Evolutionary conservation across 2,113 vertebrate genomes (phyloP).

Genomic region (Brachirus orientalis): DNA sequence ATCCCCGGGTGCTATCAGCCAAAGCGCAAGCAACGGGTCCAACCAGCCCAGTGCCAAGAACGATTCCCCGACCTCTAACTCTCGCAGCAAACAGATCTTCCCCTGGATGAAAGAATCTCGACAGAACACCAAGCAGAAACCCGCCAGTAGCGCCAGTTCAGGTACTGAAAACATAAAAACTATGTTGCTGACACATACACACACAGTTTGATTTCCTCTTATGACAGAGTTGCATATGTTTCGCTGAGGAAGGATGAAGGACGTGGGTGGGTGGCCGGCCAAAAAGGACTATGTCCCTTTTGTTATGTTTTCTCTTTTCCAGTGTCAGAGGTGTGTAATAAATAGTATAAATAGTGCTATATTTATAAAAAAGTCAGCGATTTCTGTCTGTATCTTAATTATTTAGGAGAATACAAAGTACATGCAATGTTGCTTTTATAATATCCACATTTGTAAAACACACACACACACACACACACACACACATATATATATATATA

Average conservation of each 20-base stretch:
- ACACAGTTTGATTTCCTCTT: slow-evolving; percentile 13
- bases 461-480: too few species aligned
- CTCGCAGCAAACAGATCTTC: slow-evolving; percentile 95
- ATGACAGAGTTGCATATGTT: slow-evolving; percentile 29
- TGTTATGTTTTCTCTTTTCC: background rate
- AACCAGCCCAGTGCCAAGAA: slow-evolving; percentile 87
- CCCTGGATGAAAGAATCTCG: slow-evolving; percentile 99
- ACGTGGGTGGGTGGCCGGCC: slow-evolving; percentile 2
- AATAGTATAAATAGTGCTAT: too few species aligned
- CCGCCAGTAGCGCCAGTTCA: slow-evolving; percentile 94
- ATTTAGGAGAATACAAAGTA: background rate
- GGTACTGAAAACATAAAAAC: slow-evolving; percentile 80
- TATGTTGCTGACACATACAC: slow-evolving; percentile 20
- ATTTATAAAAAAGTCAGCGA: background rate
- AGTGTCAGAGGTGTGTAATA: slow-evolving; percentile 4
- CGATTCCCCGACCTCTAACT: slow-evolving; percentile 85
- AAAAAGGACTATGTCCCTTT: slow-evolving; percentile 12
- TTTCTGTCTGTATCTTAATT: background rate
- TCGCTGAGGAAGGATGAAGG: slow-evolving; percentile 3
- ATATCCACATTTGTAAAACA: too few species aligned
- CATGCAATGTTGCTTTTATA: background rate
- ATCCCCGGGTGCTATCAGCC: slow-evolving; percentile 87
- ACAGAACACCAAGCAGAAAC: slow-evolving; percentile 98
- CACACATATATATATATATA: too few species aligned
- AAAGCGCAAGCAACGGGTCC: slow-evolving; percentile 89